phyloP scores from a whole-genome alignment of 2,888 invertebrate genomes.

The Ophion obscuratus region DNA sequence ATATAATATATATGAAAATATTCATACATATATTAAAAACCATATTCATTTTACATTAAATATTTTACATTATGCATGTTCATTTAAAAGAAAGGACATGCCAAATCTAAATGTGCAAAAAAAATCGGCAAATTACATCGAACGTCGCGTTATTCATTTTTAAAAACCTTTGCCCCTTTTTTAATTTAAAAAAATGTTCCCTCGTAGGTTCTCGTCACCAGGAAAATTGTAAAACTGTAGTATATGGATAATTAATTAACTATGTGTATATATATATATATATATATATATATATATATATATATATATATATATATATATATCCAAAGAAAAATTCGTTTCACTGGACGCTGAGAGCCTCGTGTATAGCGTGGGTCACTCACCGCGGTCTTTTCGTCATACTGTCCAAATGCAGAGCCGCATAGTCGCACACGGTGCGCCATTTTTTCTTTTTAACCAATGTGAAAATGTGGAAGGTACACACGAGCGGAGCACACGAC shows the following conservation, averaged over 20 bases:
- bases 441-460: constrained; percentile 39
- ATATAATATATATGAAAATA: not conserved
- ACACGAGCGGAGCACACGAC: not conserved
- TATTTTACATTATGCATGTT: not conserved
- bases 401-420: constrained; percentile 13
- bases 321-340: not conserved
- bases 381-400: constrained; percentile 14
- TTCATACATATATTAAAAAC: not conserved
- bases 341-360: not conserved
- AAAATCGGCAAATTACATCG: not conserved
- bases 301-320: not conserved
- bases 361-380: constrained; percentile 5
- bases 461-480: constrained; percentile 22
- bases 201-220: not conserved
- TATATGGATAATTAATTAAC: not conserved
- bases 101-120: too few species aligned
- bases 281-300: not conserved
- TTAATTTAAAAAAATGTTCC: not conserved
- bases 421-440: constrained; percentile 10
- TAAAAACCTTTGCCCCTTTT: not conserved
- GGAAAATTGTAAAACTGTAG: not conserved
- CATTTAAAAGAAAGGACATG: not conserved
- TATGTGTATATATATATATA: not conserved
- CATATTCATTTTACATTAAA: not conserved
- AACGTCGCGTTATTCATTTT: not conserved